Evolutionary conservation across 2,888 invertebrate genomes (phyloP).

Genomic region (Maniola hyperantus): DNA sequence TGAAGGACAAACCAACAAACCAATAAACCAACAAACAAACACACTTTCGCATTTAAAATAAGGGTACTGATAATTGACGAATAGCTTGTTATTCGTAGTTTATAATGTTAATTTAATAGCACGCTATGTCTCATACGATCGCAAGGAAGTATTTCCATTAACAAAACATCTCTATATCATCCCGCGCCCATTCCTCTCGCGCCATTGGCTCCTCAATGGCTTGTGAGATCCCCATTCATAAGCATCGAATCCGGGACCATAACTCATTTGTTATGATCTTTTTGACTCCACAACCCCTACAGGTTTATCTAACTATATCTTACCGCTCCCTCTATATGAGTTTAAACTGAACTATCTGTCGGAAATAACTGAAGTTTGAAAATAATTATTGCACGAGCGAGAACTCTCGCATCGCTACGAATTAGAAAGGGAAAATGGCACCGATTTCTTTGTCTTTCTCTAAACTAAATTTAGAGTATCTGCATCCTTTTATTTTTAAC

Average conservation of each 20-base stretch:
- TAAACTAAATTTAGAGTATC: too few relatives aligned
- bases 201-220: slow-evolving; percentile 41
- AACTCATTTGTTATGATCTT: slow-evolving; percentile 39
- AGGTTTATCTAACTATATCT: slow-evolving; percentile 15
- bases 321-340: neutral
- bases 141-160: slow-evolving; percentile 14
- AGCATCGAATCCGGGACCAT: slow-evolving; percentile 32
- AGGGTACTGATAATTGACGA: too few relatives aligned
- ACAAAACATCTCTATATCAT: slow-evolving; percentile 29
- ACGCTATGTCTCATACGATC: neutral
- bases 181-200: slow-evolving; percentile 26
- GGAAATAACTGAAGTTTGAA: too few relatives aligned
- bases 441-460: too few relatives aligned
- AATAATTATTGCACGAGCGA: too few relatives aligned
- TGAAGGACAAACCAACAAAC: neutral
- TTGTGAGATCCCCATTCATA: slow-evolving; percentile 39
- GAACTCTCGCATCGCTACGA: too few relatives aligned
- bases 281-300: slow-evolving; percentile 30
- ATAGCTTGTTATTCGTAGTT: too few relatives aligned
- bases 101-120: slow-evolving; percentile 2
- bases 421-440: too few relatives aligned
- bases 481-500: too few relatives aligned
- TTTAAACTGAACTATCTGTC: neutral
- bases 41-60: too few relatives aligned
- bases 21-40: too few relatives aligned